Evolutionary conservation across 92 coral and sea anemone genomes (phyloP).

Genomic region (Scolanthus callimorphus): DNA sequence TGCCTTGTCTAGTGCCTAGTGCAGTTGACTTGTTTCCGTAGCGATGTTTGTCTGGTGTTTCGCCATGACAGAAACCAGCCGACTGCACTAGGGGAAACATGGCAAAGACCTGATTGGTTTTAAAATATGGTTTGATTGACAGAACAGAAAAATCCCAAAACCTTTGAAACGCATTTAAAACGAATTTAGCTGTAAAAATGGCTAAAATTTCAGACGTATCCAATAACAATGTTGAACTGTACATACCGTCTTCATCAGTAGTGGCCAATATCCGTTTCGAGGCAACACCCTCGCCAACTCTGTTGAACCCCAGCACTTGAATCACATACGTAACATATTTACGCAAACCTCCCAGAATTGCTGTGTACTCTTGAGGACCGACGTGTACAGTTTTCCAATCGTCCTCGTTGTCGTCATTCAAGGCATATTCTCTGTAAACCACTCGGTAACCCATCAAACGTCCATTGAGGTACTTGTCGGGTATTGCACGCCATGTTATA

Average conservation of each 20-base stretch:
- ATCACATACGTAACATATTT: slow-evolving; percentile 63
- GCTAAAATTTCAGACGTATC: no score
- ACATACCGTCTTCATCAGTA: slow-evolving; percentile 88
- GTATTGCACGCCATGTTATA: slow-evolving; percentile 62
- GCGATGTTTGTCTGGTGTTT: no score
- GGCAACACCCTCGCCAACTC: slow-evolving; percentile 52
- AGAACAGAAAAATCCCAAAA: no score
- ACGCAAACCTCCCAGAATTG: slow-evolving; percentile 23
- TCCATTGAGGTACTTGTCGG: slow-evolving; percentile 54
- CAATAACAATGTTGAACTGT: background rate
- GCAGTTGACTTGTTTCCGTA: no score
- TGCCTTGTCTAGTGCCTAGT: no score
- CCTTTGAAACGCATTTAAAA: no score
- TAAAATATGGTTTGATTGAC: no score
- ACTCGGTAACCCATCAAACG: slow-evolving; percentile 71
- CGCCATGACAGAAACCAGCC: no score
- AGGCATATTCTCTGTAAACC: slow-evolving; percentile 22
- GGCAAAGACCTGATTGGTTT: no score
- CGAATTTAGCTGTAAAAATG: no score
- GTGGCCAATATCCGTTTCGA: slow-evolving; percentile 39
- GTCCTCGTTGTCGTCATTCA: slow-evolving; percentile 1
- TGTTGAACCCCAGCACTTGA: slow-evolving; percentile 74
- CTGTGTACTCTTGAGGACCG: slow-evolving; percentile 23
- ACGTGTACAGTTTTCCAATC: slow-evolving; percentile 33
- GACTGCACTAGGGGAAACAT: no score